phyloP scores from a whole-genome alignment of 2,113 vertebrate species.

The Jacana jacana region DNA sequence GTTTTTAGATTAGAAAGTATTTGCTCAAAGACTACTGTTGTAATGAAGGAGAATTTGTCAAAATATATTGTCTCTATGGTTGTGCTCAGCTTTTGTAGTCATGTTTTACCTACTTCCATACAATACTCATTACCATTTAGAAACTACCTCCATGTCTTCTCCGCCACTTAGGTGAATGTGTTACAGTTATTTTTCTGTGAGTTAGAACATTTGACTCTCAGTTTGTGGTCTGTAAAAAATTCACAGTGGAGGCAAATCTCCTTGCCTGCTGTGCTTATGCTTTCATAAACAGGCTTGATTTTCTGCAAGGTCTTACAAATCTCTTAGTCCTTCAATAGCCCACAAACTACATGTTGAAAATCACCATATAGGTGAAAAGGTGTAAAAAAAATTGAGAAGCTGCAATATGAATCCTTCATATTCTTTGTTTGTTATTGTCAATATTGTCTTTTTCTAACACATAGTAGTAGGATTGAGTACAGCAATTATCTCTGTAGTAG shows the following conservation, averaged over 20 bases:
- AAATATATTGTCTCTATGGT: neutral
- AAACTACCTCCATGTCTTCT: neutral
- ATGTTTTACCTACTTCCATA: neutral
- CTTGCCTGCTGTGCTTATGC: neutral
- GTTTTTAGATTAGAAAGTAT: neutral
- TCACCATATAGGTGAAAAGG: neutral
- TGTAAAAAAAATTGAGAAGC: neutral
- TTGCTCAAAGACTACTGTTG: neutral
- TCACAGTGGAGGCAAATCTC: neutral
- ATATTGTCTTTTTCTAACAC: neutral
- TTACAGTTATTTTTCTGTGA: neutral
- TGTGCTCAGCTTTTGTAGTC: neutral
- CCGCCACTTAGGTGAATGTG: neutral
- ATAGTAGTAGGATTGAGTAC: neutral
- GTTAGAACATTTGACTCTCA: neutral
- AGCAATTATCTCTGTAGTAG: neutral
- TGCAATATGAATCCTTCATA: neutral
- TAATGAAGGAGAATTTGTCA: neutral
- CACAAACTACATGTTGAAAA: neutral
- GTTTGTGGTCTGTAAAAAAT: neutral
- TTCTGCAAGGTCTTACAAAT: neutral
- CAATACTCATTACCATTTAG: accelerated
- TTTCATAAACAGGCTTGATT: neutral
- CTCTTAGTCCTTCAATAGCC: neutral
- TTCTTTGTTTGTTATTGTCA: neutral